Percentiles rank a stretch among this genome's conserved stretches.
Evolutionary conservation across 2,888 invertebrate species (phyloP).

Genomic region (Sialis lutaria): DNA sequence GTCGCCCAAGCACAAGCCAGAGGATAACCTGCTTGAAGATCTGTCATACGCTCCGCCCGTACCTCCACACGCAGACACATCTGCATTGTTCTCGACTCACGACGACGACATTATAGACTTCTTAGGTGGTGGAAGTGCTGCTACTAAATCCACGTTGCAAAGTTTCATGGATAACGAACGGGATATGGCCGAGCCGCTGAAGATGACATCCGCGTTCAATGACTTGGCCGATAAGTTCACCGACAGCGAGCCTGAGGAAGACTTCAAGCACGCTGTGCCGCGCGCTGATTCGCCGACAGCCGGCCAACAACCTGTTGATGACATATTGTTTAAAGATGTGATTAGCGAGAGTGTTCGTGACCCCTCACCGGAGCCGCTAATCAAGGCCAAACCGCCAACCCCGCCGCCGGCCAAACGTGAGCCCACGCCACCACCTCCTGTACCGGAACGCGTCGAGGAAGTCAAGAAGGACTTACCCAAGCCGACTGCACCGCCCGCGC

Average conservation of each 20-base stretch:
- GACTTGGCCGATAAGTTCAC: constrained; percentile 36
- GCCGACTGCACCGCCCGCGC: background rate
- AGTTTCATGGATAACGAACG: constrained; percentile 22
- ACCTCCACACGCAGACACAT: constrained; percentile 7
- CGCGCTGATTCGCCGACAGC: constrained; percentile 4
- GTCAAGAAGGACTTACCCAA: background rate
- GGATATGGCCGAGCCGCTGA: constrained; percentile 9
- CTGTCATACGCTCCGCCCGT: constrained; percentile 9
- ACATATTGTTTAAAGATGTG: constrained; percentile 17
- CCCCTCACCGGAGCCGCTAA: constrained; percentile 9
- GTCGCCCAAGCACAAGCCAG: background rate
- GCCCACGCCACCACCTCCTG: constrained; percentile 8
- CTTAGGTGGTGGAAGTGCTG: constrained; percentile 13
- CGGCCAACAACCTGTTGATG: constrained; percentile 5
- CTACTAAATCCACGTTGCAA: constrained; percentile 11
- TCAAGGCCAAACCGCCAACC: constrained; percentile 6
- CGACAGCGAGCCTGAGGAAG: constrained; percentile 34
- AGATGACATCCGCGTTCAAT: constrained; percentile 11
- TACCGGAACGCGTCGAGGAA: constrained; percentile 2
- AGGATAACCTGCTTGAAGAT: constrained; percentile 19
- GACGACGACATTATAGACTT: constrained; percentile 2
- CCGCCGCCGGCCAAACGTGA: constrained; percentile 12
- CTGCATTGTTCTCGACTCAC: background rate
- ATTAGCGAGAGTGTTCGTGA: constrained; percentile 13
- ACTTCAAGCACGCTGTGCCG: constrained; percentile 8